These are phyloP conservation scores for Lochmaea crataegi DNA, from an alignment of 2,888 invertebrate species.

Conservation along the genomic window DNA sequence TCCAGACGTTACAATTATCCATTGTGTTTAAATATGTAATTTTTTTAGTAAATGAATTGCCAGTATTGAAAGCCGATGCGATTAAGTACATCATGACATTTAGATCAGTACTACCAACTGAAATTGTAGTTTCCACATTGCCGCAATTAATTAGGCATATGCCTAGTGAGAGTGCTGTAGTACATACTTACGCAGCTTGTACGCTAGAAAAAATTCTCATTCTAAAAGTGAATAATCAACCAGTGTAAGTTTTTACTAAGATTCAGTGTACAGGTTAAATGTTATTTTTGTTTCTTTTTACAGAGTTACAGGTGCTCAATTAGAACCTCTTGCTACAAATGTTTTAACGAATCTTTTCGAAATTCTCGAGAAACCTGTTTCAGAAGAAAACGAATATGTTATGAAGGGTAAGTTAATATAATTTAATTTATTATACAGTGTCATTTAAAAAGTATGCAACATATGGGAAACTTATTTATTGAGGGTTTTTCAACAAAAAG, in stretches of 20 bases:
- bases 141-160: conserved; percentile 85
- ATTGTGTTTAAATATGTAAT: not conserved
- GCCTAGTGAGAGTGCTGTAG: conserved; percentile 82
- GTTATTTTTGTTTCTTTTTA: conserved; percentile 6
- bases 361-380: conserved; percentile 77
- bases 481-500: no score
- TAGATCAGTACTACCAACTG: conserved; percentile 86
- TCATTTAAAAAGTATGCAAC: no score
- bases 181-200: conserved; percentile 95
- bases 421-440: no score
- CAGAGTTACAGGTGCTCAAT: conserved; percentile 71
- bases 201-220: conserved; percentile 89
- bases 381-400: conserved; percentile 95
- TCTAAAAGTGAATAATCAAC: conserved; percentile 72
- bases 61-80: conserved; percentile 95
- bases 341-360: conserved; percentile 82
- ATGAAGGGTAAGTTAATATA: conserved; percentile 82
- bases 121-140: conserved; percentile 78
- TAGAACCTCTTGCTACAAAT: conserved; percentile 76
- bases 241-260: conserved; percentile 65
- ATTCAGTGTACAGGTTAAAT: not conserved
- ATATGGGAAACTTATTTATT: no score
- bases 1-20: not conserved
- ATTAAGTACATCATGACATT: conserved; percentile 98
- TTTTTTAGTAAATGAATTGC: conserved; percentile 82